Evolutionary conservation across 35 echinoderm and acorn worm species (phyloP).

Genomic region (Chiridota heheva): DNA sequence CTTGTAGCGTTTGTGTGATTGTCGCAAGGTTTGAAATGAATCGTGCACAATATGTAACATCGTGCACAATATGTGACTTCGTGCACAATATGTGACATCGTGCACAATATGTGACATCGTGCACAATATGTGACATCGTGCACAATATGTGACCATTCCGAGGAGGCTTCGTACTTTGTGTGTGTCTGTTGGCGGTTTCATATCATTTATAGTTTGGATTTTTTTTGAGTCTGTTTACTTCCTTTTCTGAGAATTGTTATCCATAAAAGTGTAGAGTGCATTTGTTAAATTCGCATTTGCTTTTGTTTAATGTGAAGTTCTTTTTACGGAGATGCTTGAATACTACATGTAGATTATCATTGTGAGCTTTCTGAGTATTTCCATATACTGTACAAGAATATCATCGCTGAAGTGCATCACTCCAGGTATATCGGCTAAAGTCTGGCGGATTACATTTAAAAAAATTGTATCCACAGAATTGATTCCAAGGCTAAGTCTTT

Average conservation of each 20-base stretch:
- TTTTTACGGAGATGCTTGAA: constrained; percentile 15
- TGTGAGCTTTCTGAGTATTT: constrained; percentile 15
- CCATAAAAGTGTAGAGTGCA: constrained; percentile 57
- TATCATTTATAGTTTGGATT: constrained; percentile 41
- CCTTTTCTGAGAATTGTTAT: constrained; percentile 21
- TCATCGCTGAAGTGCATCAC: constrained; percentile 59
- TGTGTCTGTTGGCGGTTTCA: constrained; percentile 15
- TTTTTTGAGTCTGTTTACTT: constrained; percentile 59
- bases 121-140: too few relatives aligned
- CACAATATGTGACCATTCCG: constrained; percentile 57
- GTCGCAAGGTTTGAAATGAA: constrained; percentile 49
- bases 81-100: too few relatives aligned
- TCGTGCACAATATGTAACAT: too few relatives aligned
- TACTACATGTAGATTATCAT: constrained; percentile 1
- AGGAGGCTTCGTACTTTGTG: constrained; percentile 54
- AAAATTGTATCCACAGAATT: constrained; percentile 48
- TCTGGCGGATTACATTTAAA: constrained; percentile 32
- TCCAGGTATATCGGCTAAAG: constrained; percentile 31
- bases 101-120: too few relatives aligned
- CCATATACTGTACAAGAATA: constrained; percentile 41
- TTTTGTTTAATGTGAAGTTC: constrained; percentile 52
- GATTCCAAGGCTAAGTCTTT: constrained; percentile 57
- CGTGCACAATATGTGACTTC: too few relatives aligned
- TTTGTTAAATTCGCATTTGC: constrained; percentile 66
- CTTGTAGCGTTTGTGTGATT: constrained; percentile 38